Evolutionary conservation across 2,888 invertebrate genomes (phyloP).

Genomic region (Gnatocerus cornutus): DNA sequence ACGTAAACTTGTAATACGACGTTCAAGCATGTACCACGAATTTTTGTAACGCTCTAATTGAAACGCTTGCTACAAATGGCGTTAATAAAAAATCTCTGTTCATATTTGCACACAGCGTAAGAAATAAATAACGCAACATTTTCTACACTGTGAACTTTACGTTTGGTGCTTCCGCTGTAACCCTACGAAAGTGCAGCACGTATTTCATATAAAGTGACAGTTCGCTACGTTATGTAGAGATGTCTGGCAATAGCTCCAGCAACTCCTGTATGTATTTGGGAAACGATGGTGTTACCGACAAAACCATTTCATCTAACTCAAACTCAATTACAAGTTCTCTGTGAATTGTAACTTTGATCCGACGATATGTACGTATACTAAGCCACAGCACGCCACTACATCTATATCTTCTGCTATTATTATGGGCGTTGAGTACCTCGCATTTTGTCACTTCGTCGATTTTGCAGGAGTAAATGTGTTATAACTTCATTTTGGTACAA

Average conservation of each 20-base stretch:
- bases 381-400: conserved; percentile 1
- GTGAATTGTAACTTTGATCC: conserved; percentile 53
- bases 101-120: conserved; percentile 5
- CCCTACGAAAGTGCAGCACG: conserved; percentile 18
- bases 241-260: conserved; percentile 20
- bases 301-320: conserved; percentile 45
- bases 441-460: conserved; percentile 16
- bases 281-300: conserved; percentile 42
- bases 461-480: conserved; percentile 2
- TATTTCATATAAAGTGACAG: conserved; percentile 35
- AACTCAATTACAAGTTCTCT: conserved; percentile 56
- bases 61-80: neutral
- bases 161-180: conserved; percentile 17
- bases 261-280: conserved; percentile 28
- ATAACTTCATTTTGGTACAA: neutral
- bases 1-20: neutral
- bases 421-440: conserved; percentile 19
- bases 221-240: conserved; percentile 34
- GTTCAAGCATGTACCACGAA: neutral
- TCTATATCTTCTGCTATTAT: conserved; percentile 25
- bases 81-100: conserved; percentile 3
- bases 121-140: conserved; percentile 17
- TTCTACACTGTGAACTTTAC: conserved; percentile 25
- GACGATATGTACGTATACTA: conserved; percentile 28
- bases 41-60: conserved; percentile 1